Base-by-base conservation (phyloP, 2,888 invertebrate genomes). In the Spicauda simplicius region DNA sequence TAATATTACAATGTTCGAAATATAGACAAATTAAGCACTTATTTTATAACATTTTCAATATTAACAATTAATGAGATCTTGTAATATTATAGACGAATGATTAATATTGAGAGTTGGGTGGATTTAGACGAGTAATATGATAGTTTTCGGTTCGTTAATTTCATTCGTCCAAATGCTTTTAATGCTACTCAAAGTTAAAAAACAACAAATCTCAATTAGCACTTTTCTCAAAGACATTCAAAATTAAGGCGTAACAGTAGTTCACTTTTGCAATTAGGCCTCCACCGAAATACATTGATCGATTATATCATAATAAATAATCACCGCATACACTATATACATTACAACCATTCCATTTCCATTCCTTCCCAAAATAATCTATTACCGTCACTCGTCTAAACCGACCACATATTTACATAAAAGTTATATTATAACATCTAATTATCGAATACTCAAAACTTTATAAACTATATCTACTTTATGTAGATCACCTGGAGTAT, bases 41-140 rank as follows among this genome's bases (percentile, higher is more conserved):
- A 64, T n/a, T 64, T 45, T 33, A 48, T 53, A 53, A 58, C 52
- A 58, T 20, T 53, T 64, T 53, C 58, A 45, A 64, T 57, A 64
- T 64, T 58, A 64, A 53, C 25, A 64, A 58, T 53, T 64, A 64
- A 64, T 64, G 64, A 64, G 64, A 64, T 64, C 64, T 58, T 58
- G 48, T 41, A 19, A 33, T 55, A 58, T 52, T 52, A 58, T 20
- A 52, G 57, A 64, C 50, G 41, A 41, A 41, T 41, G 41, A 41
- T 14, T 41, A 41, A 41, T 14, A 12, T 41, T 41, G 41, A 41
- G 14, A 41, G 12, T 41, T 41, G 14, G 41, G 41, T 14, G 14
- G 41, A 14, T 41, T 14, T 41, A 41, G 41, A 41, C 41, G 41
- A 41, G 41, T 41, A 11, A 41, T 33, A 33, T 33, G 10, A 33